Evolutionary conservation across 2,113 vertebrate species (phyloP).

Genomic region (Crotophaga sulcirostris): DNA sequence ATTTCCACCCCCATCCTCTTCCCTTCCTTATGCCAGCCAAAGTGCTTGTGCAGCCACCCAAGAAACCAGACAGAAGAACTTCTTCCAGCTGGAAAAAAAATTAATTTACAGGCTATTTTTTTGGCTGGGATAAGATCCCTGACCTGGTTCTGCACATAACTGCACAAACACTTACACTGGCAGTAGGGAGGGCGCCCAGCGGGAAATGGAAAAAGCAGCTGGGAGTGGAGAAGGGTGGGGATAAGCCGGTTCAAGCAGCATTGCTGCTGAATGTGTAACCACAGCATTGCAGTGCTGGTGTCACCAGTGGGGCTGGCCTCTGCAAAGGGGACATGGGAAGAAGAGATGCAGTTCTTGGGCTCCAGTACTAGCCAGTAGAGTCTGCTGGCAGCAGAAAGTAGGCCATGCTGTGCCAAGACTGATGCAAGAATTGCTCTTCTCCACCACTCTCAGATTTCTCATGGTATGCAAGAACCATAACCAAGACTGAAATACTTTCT

Average conservation of each 20-base stretch:
- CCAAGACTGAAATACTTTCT: not conserved
- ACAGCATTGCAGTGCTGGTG: not conserved
- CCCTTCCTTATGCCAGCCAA: not conserved
- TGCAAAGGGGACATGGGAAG: not conserved
- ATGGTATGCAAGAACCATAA: not conserved
- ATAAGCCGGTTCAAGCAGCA: not conserved
- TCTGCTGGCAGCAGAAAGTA: not conserved
- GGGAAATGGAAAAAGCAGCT: constrained; percentile 43
- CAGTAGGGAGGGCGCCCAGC: not conserved
- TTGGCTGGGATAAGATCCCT: not conserved
- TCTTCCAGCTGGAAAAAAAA: not conserved
- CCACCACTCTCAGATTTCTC: not conserved
- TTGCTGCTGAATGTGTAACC: not conserved
- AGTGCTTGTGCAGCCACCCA: constrained; percentile 31
- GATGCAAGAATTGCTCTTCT: not conserved
- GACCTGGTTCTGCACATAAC: constrained; percentile 27
- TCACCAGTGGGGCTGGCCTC: not conserved
- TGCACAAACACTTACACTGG: constrained; percentile 14
- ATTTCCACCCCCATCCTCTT: not conserved
- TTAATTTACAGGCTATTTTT: not conserved
- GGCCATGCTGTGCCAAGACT: accelerated
- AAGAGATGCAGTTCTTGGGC: not conserved
- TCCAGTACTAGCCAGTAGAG: accelerated
- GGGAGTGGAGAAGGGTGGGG: constrained; percentile 53
- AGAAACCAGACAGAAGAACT: constrained; percentile 31